These are phyloP conservation scores for Heteractis magnifica DNA, from an alignment of 92 coral and sea anemone genomes.

Conservation along the genomic window DNA sequence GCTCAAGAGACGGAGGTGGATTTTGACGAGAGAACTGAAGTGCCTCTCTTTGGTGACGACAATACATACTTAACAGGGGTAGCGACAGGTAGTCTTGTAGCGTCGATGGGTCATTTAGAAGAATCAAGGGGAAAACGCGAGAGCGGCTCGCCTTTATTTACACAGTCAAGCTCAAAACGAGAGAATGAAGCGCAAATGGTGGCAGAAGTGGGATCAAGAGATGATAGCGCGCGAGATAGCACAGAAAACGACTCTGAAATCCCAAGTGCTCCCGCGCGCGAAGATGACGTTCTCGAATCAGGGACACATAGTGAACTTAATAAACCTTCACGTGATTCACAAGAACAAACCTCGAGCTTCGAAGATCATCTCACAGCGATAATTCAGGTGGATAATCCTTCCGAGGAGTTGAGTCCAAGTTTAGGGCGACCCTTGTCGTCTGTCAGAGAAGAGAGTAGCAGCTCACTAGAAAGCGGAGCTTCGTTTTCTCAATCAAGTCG, in stretches of 20 bases:
- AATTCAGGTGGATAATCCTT: not conserved
- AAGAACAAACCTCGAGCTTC: not conserved
- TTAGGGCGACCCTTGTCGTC: slow-evolving; percentile 35
- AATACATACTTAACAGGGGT: not conserved
- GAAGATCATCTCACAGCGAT: not conserved
- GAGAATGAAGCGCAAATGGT: not conserved
- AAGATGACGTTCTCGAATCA: not conserved
- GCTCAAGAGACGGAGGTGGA: not conserved
- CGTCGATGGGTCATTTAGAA: slow-evolving; percentile 18
- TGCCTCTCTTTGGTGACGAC: not conserved
- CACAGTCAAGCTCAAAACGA: not conserved
- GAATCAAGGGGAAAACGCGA: slow-evolving; percentile 21
- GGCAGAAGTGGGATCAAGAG: slow-evolving; percentile 9
- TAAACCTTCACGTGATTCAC: not conserved
- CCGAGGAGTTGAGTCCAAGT: not conserved
- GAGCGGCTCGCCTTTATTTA: slow-evolving; percentile 22
- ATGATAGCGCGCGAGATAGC: not conserved
- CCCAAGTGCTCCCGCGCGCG: not conserved
- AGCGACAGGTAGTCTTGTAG: not conserved
- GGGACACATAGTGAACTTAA: not conserved
- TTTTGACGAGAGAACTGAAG: slow-evolving; percentile 2
- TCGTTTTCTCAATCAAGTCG: not conserved
- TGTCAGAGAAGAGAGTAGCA: slow-evolving; percentile 33
- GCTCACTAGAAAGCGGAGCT: not conserved
- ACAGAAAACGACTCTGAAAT: not conserved